Evolutionary conservation across 2,113 vertebrate genomes (phyloP).

Genomic region (Sander lucioperca): DNA sequence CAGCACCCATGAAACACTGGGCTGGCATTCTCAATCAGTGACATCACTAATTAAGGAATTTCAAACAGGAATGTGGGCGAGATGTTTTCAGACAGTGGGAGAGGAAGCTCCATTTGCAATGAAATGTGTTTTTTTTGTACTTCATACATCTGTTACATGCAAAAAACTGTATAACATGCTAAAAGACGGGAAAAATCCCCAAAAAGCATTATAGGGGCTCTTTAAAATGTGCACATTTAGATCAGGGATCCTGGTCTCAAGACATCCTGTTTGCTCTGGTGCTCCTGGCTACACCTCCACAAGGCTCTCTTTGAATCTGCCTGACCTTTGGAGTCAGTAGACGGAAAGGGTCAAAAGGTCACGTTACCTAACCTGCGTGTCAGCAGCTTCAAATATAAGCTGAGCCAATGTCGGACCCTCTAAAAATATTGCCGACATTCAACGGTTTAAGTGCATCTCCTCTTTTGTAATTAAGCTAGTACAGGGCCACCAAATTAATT

Average conservation of each 20-base stretch:
- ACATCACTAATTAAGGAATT: no score
- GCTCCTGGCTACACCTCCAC: slow-evolving; percentile 8
- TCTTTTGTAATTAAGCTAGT: background rate
- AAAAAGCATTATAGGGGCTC: no score
- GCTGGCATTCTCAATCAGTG: no score
- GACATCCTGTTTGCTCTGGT: slow-evolving; percentile 18
- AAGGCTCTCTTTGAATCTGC: slow-evolving; percentile 31
- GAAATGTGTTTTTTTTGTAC: no score
- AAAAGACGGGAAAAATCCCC: no score
- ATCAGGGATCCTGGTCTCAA: background rate
- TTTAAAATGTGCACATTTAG: no score
- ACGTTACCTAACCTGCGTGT: slow-evolving; percentile 29
- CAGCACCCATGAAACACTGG: no score
- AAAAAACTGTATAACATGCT: no score
- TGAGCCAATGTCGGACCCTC: background rate
- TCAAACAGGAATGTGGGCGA: no score
- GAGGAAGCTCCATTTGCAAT: no score
- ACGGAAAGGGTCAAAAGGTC: slow-evolving; percentile 49
- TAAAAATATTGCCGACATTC: background rate
- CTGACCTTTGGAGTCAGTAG: slow-evolving; percentile 53
- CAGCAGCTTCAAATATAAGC: slow-evolving; percentile 54
- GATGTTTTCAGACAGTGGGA: no score
- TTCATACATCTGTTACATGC: no score
- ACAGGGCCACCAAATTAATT: background rate
- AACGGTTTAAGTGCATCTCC: slow-evolving; percentile 6